Evolutionary conservation across 2,113 vertebrate species (phyloP).

Genomic region (Athene noctua): DNA sequence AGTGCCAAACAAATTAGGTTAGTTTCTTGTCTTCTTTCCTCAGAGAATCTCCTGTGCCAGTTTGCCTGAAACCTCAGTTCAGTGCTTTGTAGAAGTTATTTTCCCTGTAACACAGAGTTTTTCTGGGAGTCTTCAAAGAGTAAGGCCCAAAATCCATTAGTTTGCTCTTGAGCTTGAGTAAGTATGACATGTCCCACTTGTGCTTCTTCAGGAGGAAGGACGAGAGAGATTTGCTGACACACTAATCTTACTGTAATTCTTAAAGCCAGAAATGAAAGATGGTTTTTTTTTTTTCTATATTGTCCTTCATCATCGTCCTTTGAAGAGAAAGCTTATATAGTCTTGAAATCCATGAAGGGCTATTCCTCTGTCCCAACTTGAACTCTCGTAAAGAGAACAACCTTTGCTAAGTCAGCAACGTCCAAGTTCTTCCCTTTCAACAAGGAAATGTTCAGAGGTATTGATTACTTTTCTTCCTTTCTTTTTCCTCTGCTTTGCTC

Average conservation of each 20-base stretch:
- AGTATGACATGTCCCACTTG: neutral
- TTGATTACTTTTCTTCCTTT: neutral
- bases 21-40: neutral
- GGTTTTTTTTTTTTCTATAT: neutral
- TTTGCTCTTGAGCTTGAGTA: slow-evolving; percentile 9
- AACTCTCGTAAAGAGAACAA: neutral
- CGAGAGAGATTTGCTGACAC: neutral
- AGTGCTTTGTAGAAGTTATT: neutral
- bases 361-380: neutral
- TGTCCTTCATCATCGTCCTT: neutral
- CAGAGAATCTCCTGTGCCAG: neutral
- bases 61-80: neutral
- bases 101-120: neutral
- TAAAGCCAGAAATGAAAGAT: neutral
- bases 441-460: neutral
- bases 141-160: neutral
- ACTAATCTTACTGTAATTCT: neutral
- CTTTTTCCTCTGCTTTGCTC: neutral
- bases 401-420: neutral
- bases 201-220: neutral
- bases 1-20: neutral
- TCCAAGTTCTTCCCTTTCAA: neutral
- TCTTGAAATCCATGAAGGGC: neutral
- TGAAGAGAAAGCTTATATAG: neutral
- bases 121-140: neutral